phyloP scores from a whole-genome alignment of 2,888 invertebrate species.

The Scelioninae gen. 1 region DNA sequence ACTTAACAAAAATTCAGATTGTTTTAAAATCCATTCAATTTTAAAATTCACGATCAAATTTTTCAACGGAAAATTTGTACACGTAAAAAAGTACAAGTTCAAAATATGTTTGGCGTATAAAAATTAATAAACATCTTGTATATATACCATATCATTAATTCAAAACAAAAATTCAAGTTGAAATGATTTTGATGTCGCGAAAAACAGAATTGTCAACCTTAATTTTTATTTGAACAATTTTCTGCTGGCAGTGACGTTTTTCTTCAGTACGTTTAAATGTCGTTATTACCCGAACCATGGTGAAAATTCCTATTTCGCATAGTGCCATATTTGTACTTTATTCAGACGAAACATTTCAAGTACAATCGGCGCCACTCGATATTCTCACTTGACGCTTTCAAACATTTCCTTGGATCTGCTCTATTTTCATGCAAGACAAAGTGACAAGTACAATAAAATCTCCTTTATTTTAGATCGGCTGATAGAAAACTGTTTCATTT shows the following conservation, averaged over 20 bases:
- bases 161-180: too few relatives aligned
- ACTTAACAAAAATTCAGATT: slow-evolving; percentile 5
- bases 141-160: neutral
- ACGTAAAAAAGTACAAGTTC: neutral
- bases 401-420: slow-evolving; percentile 51
- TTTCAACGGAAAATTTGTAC: neutral
- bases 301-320: slow-evolving; percentile 26
- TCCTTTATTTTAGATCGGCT: slow-evolving; percentile 51
- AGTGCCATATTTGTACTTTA: slow-evolving; percentile 57
- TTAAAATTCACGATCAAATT: neutral
- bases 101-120: neutral
- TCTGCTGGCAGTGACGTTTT: slow-evolving; percentile 2
- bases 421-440: slow-evolving; percentile 58
- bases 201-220: slow-evolving; percentile 15
- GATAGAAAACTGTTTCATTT: slow-evolving; percentile 58
- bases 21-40: neutral
- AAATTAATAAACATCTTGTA: neutral
- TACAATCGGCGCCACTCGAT: slow-evolving; percentile 55
- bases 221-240: slow-evolving; percentile 33
- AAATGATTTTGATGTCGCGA: too few relatives aligned
- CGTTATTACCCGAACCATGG: slow-evolving; percentile 41
- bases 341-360: slow-evolving; percentile 55
- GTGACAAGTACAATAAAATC: slow-evolving; percentile 65
- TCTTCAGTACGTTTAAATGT: slow-evolving; percentile 40
- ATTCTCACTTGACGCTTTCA: slow-evolving; percentile 55